Conservation (phyloP, 2,888 invertebrate species). For the Nysson spinosus region DNA sequence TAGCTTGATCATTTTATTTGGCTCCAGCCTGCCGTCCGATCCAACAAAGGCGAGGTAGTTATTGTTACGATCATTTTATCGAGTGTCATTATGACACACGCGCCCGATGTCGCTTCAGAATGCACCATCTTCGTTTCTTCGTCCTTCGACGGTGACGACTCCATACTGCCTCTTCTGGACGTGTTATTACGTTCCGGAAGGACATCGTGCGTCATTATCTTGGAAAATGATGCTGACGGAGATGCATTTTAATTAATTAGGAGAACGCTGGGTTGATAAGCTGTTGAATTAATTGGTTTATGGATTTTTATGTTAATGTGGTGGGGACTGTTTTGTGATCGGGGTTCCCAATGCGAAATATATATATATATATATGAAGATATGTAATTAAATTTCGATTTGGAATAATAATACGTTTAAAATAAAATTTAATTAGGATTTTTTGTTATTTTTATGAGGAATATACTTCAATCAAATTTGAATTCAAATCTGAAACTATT, state of each 20-base stretch:
- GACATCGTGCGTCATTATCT: slow-evolving; percentile 22
- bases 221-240: slow-evolving; percentile 8
- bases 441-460: too few species aligned
- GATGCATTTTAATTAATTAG: neutral
- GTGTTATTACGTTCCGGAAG: slow-evolving; percentile 19
- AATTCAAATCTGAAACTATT: too few species aligned
- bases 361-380: too few species aligned
- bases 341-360: too few species aligned
- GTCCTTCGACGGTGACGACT: slow-evolving; percentile 13
- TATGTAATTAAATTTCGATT: too few species aligned
- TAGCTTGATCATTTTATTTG: slow-evolving; percentile 50
- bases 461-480: too few species aligned
- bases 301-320: too few species aligned
- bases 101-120: slow-evolving; percentile 25
- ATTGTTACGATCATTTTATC: slow-evolving; percentile 37
- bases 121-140: slow-evolving; percentile 28
- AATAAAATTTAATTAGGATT: too few species aligned
- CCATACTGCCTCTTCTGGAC: slow-evolving; percentile 2
- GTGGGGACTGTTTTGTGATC: too few species aligned
- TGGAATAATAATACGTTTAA: too few species aligned
- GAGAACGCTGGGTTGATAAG: neutral
- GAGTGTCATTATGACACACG: slow-evolving; percentile 47
- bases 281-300: too few species aligned
- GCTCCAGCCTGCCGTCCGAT: slow-evolving; percentile 20
- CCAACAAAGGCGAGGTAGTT: slow-evolving; percentile 51